Evolutionary conservation across 1,140 invertebrate genomes (phyloP).

Genomic region (Formica exsecta): DNA sequence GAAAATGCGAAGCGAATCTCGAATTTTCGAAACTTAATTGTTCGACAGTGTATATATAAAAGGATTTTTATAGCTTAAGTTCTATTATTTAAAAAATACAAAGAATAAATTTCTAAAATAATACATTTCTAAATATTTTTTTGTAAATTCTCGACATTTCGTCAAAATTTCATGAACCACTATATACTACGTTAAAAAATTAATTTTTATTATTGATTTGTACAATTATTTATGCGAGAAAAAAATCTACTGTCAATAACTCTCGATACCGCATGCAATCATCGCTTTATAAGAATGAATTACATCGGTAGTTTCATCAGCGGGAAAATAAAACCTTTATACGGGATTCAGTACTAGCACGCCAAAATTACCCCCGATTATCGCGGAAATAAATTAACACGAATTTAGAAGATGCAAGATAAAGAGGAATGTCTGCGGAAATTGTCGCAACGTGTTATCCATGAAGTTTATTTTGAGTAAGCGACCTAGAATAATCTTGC

Average conservation of each 20-base stretch:
- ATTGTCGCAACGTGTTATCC: conserved; percentile 10
- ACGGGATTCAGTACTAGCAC: neutral
- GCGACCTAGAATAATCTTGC: conserved; percentile 60
- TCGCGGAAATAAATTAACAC: neutral
- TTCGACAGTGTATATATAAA: neutral
- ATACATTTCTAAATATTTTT: neutral
- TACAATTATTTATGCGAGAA: neutral
- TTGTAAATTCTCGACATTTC: neutral
- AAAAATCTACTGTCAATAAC: neutral
- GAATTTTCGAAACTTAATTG: too few relatives aligned
- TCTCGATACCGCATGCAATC: neutral
- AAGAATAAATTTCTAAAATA: neutral
- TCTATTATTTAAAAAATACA: neutral
- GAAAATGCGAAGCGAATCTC: too few relatives aligned
- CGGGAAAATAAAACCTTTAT: neutral
- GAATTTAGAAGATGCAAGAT: neutral
- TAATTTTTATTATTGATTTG: neutral
- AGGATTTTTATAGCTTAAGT: neutral
- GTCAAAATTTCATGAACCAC: neutral
- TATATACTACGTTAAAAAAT: neutral
- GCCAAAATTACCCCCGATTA: neutral
- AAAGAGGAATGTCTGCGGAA: neutral
- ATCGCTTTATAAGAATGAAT: neutral
- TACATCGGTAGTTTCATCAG: neutral
- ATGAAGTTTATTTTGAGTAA: conserved; percentile 59